Percentiles rank a stretch among this genome's conserved stretches.
Conservation (phyloP, 2,797 vertebrate genomes). For the Austrolebias charrua region DNA sequence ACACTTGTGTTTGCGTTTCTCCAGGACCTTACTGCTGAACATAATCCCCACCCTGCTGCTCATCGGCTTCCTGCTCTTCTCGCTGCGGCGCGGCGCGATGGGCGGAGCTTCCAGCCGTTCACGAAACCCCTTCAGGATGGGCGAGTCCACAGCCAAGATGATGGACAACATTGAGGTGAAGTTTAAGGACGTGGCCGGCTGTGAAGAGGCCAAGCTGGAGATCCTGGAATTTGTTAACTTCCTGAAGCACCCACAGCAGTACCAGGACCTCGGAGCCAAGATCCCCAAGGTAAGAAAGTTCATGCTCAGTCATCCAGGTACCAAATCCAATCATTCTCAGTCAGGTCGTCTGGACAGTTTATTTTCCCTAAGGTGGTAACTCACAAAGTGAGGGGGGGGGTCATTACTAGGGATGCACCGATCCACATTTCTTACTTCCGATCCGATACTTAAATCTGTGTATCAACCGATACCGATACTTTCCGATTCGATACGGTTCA, state of each 20-base stretch:
- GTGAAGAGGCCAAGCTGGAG: constrained; percentile 95
- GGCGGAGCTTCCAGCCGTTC: constrained; percentile 83
- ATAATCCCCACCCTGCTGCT: constrained; percentile 89
- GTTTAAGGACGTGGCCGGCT: constrained; percentile 95
- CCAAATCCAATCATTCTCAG: no score
- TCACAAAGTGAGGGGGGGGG: constrained; percentile 78
- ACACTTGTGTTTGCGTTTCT: background rate
- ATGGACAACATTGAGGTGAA: constrained; percentile 87
- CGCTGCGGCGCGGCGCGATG: constrained; percentile 81
- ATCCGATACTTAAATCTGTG: no score
- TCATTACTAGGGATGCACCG: no score
- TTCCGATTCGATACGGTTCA: no score
- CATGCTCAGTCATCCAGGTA: no score
- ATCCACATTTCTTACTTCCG: no score
- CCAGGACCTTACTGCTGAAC: constrained; percentile 89
- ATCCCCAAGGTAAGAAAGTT: constrained; percentile 99
- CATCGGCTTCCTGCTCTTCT: constrained; percentile 86
- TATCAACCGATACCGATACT: no score
- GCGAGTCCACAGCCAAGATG: constrained; percentile 92
- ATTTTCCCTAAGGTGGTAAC: constrained; percentile 89
- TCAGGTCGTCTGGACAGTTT: no score
- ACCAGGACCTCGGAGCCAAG: constrained; percentile 93
- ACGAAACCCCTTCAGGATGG: constrained; percentile 90
- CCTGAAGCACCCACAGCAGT: constrained; percentile 91
- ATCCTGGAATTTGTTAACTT: constrained; percentile 98